These are phyloP conservation scores for Andrena minutula DNA, from an alignment of 2,888 invertebrate species.

Conservation along the genomic window DNA sequence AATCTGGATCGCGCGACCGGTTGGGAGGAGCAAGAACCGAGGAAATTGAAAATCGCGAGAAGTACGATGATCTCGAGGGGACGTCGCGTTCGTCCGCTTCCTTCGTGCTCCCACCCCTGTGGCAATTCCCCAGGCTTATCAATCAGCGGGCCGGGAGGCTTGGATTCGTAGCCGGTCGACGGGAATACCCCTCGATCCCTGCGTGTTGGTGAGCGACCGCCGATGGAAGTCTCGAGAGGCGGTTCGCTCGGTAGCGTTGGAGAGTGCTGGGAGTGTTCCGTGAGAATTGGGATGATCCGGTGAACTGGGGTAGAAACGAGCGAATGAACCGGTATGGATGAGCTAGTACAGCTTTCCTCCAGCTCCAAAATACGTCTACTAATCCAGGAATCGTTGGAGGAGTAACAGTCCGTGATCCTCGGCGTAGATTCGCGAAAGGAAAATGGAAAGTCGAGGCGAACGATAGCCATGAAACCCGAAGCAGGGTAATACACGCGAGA, in stretches of 20 bases:
- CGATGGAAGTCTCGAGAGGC: slow-evolving; percentile 1
- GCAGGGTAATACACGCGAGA: not conserved
- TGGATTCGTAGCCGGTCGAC: slow-evolving; percentile 14
- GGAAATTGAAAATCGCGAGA: slow-evolving; percentile 6
- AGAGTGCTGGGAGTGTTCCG: not conserved
- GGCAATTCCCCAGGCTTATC: slow-evolving; percentile 37
- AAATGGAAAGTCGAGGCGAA: not conserved
- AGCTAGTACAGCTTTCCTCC: no score
- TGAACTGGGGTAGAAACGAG: not conserved
- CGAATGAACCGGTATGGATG: not conserved
- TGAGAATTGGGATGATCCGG: not conserved
- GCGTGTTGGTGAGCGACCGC: not conserved
- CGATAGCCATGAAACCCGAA: not conserved
- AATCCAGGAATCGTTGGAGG: not conserved
- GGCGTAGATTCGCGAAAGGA: not conserved
- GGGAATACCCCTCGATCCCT: slow-evolving; percentile 4
- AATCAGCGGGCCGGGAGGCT: slow-evolving; percentile 1
- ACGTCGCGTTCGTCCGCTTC: slow-evolving; percentile 30
- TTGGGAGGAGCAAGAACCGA: slow-evolving; percentile 9
- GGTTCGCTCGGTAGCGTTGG: not conserved
- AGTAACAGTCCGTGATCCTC: not conserved
- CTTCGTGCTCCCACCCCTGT: slow-evolving; percentile 12
- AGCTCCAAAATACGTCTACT: no score
- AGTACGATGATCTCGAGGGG: slow-evolving; percentile 3
- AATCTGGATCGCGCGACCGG: not conserved